Conservation (phyloP, 1,140 invertebrate species). For the Phocides pigmalion region DNA sequence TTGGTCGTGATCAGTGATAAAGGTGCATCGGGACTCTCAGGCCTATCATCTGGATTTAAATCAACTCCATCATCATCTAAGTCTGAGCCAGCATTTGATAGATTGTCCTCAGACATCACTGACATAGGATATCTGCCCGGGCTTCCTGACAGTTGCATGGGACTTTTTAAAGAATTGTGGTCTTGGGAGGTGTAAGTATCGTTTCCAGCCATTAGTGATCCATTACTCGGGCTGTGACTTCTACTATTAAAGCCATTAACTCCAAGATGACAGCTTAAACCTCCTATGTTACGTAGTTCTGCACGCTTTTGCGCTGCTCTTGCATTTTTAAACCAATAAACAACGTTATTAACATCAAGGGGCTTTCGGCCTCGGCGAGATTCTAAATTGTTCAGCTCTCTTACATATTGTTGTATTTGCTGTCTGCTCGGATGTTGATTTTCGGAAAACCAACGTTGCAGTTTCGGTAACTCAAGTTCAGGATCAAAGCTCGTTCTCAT, state of each 20-base stretch:
- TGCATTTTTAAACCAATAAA: slow-evolving; percentile 99
- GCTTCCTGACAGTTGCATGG: slow-evolving; percentile 76
- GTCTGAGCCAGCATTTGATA: slow-evolving; percentile 85
- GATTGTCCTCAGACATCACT: slow-evolving; percentile 85
- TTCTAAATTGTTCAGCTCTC: slow-evolving; percentile 95
- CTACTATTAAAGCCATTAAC: slow-evolving; percentile 86
- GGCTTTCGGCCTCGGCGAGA: slow-evolving; percentile 96
- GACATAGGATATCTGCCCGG: slow-evolving; percentile 82
- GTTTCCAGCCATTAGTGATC: slow-evolving; percentile 81
- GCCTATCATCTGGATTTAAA: slow-evolving; percentile 82
- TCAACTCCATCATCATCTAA: slow-evolving; percentile 86
- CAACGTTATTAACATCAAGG: slow-evolving; percentile 98
- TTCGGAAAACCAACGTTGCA: slow-evolving; percentile 97
- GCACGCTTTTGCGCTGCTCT: slow-evolving; percentile 96
- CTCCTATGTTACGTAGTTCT: slow-evolving; percentile 87
- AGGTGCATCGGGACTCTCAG: slow-evolving; percentile 87
- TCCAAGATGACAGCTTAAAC: slow-evolving; percentile 82
- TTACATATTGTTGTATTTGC: slow-evolving; percentile 97
- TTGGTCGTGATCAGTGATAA: slow-evolving; percentile 87
- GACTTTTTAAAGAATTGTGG: slow-evolving; percentile 82
- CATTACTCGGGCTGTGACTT: slow-evolving; percentile 85
- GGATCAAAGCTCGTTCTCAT: slow-evolving; percentile 98
- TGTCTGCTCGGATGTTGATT: slow-evolving; percentile 97
- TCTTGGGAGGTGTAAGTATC: slow-evolving; percentile 84
- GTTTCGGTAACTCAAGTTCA: slow-evolving; percentile 96